These are phyloP conservation scores for Hylaeus anthracinus DNA, from an alignment of 1,140 invertebrate species.

Conservation along the genomic window DNA sequence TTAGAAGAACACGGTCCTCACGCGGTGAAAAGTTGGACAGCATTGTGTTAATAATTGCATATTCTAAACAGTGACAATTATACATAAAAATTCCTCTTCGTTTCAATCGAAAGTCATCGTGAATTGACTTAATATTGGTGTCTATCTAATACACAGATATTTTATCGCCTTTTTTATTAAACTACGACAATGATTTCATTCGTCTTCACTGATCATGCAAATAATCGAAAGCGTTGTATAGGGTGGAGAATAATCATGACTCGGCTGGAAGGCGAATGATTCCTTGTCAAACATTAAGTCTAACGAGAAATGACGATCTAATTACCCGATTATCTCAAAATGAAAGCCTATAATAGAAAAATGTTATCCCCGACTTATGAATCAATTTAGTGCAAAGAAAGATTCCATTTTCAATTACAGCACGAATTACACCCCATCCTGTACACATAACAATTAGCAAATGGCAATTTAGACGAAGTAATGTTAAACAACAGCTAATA, in stretches of 20 bases:
- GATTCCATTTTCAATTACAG: not conserved
- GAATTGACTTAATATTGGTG: constrained; percentile 25
- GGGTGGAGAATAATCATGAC: not conserved
- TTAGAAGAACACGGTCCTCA: constrained; percentile 3
- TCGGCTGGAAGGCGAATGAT: not conserved
- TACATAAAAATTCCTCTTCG: not conserved
- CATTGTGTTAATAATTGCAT: constrained; percentile 23
- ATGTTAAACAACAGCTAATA: constrained; percentile 2
- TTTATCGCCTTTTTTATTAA: constrained; percentile 1
- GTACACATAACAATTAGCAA: constrained; percentile 15
- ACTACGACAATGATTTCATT: constrained; percentile 4
- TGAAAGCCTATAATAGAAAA: not conserved
- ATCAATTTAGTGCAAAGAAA: not conserved
- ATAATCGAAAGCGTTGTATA: not conserved
- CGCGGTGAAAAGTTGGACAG: constrained; percentile 43
- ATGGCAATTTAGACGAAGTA: constrained; percentile 27
- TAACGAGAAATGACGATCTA: too few relatives aligned
- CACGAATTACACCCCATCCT: not conserved
- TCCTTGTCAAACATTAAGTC: not conserved
- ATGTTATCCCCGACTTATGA: not conserved
- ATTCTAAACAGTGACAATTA: constrained; percentile 18
- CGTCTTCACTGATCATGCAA: not conserved
- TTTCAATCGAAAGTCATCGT: constrained; percentile 5
- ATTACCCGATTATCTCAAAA: not conserved
- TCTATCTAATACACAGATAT: not conserved